Evolutionary conservation across 2,113 vertebrate species (phyloP).

Genomic region (Cinclus cinclus): DNA sequence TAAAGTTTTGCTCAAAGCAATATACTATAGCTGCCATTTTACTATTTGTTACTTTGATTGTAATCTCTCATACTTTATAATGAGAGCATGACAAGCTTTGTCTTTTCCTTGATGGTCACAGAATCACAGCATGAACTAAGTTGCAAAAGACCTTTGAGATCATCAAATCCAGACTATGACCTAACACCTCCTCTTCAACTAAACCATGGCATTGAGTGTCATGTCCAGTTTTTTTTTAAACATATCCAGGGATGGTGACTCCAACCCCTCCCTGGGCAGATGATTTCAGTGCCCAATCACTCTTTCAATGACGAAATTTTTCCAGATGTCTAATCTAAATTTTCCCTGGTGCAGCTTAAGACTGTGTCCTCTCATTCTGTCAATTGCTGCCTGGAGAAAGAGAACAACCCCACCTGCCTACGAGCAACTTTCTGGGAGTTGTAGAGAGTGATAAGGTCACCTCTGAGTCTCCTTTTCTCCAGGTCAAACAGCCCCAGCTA

Average conservation of each 20-base stretch:
- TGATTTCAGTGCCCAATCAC: not conserved
- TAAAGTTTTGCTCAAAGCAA: not conserved
- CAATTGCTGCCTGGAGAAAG: not conserved
- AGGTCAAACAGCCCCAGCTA: not conserved
- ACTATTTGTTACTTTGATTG: not conserved
- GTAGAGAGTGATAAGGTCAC: not conserved
- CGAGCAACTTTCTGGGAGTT: fast-evolving
- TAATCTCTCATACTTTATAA: not conserved
- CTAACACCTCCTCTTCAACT: not conserved
- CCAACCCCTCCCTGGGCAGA: not conserved
- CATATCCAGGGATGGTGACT: not conserved
- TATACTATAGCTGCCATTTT: not conserved
- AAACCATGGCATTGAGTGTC: not conserved
- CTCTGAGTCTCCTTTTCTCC: not conserved
- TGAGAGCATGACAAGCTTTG: not conserved
- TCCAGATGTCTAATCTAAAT: not conserved
- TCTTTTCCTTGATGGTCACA: not conserved
- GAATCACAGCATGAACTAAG: not conserved
- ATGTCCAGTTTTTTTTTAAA: not conserved
- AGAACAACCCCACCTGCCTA: not conserved
- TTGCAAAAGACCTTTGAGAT: not conserved
- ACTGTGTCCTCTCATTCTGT: not conserved
- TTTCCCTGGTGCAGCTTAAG: not conserved
- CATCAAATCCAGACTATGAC: not conserved
- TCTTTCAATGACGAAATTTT: not conserved